Conservation (phyloP, 2,113 vertebrate species). For the Rousettus leschenaultii region DNA sequence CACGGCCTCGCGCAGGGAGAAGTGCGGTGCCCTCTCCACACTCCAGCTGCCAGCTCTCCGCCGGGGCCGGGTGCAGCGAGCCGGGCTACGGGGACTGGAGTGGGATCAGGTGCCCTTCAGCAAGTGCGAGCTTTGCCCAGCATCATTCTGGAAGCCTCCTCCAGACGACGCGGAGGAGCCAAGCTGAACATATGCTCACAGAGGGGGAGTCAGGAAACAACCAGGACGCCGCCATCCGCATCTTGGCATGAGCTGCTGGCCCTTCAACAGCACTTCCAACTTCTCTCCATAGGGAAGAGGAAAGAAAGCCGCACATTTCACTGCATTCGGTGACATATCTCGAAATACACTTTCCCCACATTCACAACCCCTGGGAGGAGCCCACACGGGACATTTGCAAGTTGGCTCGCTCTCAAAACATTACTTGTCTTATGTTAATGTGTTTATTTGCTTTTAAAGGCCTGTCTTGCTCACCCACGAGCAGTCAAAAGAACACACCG, state of each 20-base stretch:
- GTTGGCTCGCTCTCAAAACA: slow-evolving; percentile 22
- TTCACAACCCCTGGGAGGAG: not conserved
- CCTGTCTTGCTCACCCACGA: not conserved
- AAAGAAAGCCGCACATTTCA: not conserved
- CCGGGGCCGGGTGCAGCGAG: not conserved
- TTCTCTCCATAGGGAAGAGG: not conserved
- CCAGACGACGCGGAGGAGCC: slow-evolving; percentile 56
- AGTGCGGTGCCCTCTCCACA: too few species aligned
- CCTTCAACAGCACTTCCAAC: slow-evolving; percentile 36
- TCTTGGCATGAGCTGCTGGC: slow-evolving; percentile 58
- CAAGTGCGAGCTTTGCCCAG: slow-evolving; percentile 57
- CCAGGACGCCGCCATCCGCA: slow-evolving; percentile 37
- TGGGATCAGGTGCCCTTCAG: slow-evolving; percentile 57
- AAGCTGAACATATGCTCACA: slow-evolving; percentile 72
- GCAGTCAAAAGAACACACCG: slow-evolving; percentile 39
- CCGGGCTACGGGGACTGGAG: not conserved
- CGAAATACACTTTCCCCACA: not conserved
- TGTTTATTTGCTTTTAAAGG: slow-evolving; percentile 48
- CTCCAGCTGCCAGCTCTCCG: not conserved
- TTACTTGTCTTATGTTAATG: not conserved
- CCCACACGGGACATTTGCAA: not conserved
- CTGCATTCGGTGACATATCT: not conserved
- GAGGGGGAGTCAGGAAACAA: slow-evolving; percentile 70
- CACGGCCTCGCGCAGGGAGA: not conserved
- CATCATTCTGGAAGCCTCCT: slow-evolving; percentile 57